Evolutionary conservation across 2,797 vertebrate species (phyloP), one percentile per base, ranked within the genome.

Genomic region (Prionace glauca): DNA sequence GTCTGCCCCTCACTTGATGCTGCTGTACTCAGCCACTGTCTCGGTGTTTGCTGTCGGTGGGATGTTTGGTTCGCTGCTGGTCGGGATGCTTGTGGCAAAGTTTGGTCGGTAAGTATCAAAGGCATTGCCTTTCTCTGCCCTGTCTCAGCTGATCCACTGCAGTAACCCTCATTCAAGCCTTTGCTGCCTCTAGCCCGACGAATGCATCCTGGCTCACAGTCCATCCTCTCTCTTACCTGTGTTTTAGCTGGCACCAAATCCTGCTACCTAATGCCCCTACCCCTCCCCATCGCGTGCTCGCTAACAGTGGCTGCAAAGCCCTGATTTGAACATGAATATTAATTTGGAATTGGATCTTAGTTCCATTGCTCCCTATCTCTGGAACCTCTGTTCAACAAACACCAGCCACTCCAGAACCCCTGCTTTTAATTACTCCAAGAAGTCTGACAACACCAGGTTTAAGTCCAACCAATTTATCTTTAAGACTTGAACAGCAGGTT

Each of bases 41-140:
- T 95, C 95, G 0, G 81, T 95, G n/a, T 95, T 95, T 56, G 95
- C 95, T 0, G 87, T 88, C 2, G 95, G 95, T 9, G 95, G 95
- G 22, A 56, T 95, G 60, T 9, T 56, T 9, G 95, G 95, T 0
- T 86, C 95, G 0, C 18, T 86, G 24, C 60, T 69, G 0, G 95
- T 95, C 22, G 95, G 95, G 16, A 29, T 95, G 22, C 81, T 95
- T 14, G 79, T 86, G n/a, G 45, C 95, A n/a, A 67, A 14, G 95
- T 72, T 95, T 0, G 95, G 95, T 71, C 79, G 56, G 95, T 95
- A 88, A 69, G 79, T 90, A 56, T 86, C 50, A 12, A 29, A 29
- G 9, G 26, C 26, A 7, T 56, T 11, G 24, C 50, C 36, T 36
- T 8, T 26, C 74, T 26, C 65, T n/a, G 14, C 36, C 77, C 4